These are phyloP conservation scores for Acanthoscelides obtectus DNA, from an alignment of 2,888 invertebrate genomes.

Conservation along the genomic window DNA sequence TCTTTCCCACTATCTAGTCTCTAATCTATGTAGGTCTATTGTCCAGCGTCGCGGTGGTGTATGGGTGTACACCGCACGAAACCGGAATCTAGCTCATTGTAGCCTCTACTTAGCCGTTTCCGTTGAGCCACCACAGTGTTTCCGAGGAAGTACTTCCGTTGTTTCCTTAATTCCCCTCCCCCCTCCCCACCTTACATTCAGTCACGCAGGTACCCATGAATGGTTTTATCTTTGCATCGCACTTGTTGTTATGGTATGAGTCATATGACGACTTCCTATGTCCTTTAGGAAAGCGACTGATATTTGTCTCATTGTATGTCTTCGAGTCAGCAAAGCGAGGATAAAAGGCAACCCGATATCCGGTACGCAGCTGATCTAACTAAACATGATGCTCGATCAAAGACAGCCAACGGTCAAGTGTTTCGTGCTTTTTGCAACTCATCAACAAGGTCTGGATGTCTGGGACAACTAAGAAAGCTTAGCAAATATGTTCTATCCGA, in stretches of 20 bases:
- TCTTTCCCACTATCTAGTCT: neutral
- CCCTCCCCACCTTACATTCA: conserved; percentile 26
- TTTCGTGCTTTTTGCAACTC: no score
- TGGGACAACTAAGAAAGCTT: no score
- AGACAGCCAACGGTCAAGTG: no score
- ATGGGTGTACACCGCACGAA: conserved; percentile 37
- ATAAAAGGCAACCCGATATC: no score
- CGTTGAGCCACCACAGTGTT: conserved; percentile 42
- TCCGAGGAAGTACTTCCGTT: conserved; percentile 46
- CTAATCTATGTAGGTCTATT: neutral
- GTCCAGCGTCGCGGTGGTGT: conserved; percentile 21
- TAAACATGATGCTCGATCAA: no score
- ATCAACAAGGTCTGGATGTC: no score
- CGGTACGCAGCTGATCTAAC: no score
- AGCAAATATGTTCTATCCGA: no score
- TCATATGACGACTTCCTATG: neutral
- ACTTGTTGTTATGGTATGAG: neutral
- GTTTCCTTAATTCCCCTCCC: conserved; percentile 39
- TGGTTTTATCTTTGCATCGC: neutral
- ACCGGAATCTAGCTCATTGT: conserved; percentile 49
- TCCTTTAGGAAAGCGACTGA: neutral
- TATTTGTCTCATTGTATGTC: neutral
- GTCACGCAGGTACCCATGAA: neutral
- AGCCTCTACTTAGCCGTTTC: conserved; percentile 48
- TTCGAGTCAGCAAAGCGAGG: no score